phyloP scores from a whole-genome alignment of 2,888 invertebrate genomes.

The Muscina levida region DNA sequence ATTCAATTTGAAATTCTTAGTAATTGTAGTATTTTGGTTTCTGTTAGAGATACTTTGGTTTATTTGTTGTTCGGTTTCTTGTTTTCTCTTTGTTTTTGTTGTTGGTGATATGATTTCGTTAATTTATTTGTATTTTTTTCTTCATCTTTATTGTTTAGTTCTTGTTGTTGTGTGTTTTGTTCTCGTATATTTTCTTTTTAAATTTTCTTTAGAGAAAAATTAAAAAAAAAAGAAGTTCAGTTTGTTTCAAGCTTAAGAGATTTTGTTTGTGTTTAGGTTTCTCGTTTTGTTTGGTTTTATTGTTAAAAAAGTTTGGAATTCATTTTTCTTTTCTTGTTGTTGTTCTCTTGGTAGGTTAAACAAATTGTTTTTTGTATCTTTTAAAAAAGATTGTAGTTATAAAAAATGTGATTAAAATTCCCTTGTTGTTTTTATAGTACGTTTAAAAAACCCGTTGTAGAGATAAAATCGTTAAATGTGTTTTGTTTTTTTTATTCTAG shows the following conservation, averaged over 20 bases:
- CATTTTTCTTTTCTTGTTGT: slow-evolving; percentile 34
- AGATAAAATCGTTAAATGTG: slow-evolving; percentile 52
- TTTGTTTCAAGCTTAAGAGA: slow-evolving; percentile 32
- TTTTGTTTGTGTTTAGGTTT: slow-evolving; percentile 13
- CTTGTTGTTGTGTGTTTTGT: slow-evolving; percentile 4
- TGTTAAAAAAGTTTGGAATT: slow-evolving; percentile 18
- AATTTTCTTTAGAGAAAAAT: slow-evolving; percentile 29
- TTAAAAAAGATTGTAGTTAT: slow-evolving; percentile 33
- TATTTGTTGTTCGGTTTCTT: slow-evolving; percentile 56
- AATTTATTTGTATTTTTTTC: slow-evolving; percentile 48
- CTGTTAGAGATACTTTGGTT: slow-evolving; percentile 62
- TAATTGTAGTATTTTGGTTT: slow-evolving; percentile 47
- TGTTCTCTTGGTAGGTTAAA: slow-evolving; percentile 27
- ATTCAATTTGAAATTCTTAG: slow-evolving; percentile 19
- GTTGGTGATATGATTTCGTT: slow-evolving; percentile 63
- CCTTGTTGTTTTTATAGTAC: slow-evolving; percentile 55
- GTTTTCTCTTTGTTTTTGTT: no score
- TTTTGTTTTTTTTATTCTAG: not conserved
- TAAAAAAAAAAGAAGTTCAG: not conserved
- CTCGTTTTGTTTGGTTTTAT: not conserved
- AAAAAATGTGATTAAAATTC: slow-evolving; percentile 57
- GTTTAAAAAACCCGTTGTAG: slow-evolving; percentile 53
- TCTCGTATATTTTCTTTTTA: slow-evolving; percentile 11
- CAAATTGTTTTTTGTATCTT: slow-evolving; percentile 16
- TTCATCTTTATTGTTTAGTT: not conserved